Percentiles rank a stretch among this genome's conserved stretches.
These are phyloP conservation scores for Peromyscus attwateri DNA, from an alignment of 2,797 vertebrate species.

Conservation along the genomic window DNA sequence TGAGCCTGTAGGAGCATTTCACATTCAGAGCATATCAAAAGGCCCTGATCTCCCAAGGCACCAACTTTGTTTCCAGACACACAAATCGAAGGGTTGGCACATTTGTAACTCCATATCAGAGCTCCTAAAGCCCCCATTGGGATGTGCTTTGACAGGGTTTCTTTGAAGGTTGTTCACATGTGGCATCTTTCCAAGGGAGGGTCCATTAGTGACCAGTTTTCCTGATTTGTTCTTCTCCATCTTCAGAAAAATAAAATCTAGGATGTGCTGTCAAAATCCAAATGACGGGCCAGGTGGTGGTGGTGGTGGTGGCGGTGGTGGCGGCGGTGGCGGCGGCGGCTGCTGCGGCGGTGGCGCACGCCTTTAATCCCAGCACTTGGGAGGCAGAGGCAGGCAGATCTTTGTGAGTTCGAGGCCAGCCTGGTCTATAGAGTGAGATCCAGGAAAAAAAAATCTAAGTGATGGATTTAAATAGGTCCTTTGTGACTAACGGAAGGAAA, in stretches of 20 bases:
- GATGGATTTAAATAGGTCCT: background rate
- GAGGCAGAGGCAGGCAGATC: too few species aligned
- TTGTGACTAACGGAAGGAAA: background rate
- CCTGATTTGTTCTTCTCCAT: background rate
- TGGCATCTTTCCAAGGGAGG: background rate
- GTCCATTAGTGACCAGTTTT: background rate
- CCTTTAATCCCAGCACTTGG: too few species aligned
- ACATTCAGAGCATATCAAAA: background rate
- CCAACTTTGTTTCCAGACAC: background rate
- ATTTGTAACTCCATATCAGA: accelerated
- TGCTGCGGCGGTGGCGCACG: too few species aligned
- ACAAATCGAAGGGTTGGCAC: background rate
- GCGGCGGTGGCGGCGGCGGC: too few species aligned
- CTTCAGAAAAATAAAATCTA: background rate
- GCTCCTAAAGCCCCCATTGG: accelerated
- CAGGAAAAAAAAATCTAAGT: too few species aligned
- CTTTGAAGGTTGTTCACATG: background rate
- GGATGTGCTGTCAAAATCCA: background rate
- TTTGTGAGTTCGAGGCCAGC: too few species aligned
- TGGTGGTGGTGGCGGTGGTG: too few species aligned
- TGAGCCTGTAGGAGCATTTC: background rate
- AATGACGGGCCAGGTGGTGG: too few species aligned
- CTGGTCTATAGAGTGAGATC: too few species aligned
- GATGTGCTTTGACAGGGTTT: background rate
- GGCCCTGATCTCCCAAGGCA: background rate